Percentiles rank a stretch among this genome's conserved stretches.
Conservation (phyloP, 30 jellyfish, hydroid and myxozoan genomes). For the Hydractinia echinata region DNA sequence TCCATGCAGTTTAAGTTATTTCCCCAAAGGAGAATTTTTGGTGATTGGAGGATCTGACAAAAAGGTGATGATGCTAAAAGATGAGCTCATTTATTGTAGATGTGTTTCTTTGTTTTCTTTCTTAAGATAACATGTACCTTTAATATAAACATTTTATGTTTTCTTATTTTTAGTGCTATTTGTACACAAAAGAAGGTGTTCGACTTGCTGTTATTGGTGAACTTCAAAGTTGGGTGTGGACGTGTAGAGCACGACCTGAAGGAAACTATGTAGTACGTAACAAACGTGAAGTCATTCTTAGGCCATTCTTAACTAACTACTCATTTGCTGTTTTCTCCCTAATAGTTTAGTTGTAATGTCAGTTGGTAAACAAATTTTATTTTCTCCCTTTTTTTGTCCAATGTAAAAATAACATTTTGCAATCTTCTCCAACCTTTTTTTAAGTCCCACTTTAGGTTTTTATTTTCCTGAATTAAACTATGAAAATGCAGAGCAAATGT, state of each 20-base stretch:
- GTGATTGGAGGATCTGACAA: conserved; percentile 90
- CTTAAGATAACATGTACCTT: neutral
- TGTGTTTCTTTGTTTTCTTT: neutral
- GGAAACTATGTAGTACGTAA: conserved; percentile 74
- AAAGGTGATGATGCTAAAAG: conserved; percentile 41
- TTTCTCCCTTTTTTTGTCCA: neutral
- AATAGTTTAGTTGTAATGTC: neutral
- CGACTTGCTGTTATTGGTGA: conserved; percentile 82
- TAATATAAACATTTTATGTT: neutral
- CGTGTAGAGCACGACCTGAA: conserved; percentile 90
- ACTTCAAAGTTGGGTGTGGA: conserved; percentile 94
- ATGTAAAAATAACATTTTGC: neutral
- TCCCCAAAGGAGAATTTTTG: conserved; percentile 89
- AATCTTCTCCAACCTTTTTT: neutral
- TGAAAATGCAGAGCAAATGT: no score
- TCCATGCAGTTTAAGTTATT: conserved; percentile 84
- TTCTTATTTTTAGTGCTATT: conserved; percentile 64
- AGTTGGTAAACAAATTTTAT: neutral
- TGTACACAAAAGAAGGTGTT: conserved; percentile 90
- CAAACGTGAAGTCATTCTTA: no score
- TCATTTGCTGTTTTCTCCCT: neutral
- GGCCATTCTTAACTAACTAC: neutral
- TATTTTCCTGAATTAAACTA: no score
- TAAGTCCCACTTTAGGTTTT: neutral
- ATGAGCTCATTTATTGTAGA: neutral